Evolutionary conservation across 2,113 vertebrate genomes (phyloP).

Genomic region (Eptesicus fuscus): DNA sequence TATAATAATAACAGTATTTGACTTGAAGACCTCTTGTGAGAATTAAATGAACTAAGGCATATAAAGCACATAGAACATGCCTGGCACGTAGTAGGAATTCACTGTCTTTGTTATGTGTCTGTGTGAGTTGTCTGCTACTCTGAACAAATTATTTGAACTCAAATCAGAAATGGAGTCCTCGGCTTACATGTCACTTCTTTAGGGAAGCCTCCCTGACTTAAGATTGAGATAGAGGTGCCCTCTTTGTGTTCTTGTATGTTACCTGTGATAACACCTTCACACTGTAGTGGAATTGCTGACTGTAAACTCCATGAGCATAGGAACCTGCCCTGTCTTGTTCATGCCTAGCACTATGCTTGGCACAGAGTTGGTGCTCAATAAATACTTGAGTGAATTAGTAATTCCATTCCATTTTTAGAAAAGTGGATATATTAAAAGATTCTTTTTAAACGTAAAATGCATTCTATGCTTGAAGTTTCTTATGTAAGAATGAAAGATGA

Average conservation of each 20-base stretch:
- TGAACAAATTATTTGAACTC: neutral
- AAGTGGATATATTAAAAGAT: neutral
- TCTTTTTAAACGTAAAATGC: neutral
- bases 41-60: neutral
- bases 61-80: neutral
- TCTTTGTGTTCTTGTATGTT: neutral
- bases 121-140: neutral
- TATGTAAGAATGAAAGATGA: neutral
- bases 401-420: neutral
- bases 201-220: neutral
- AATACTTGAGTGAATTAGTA: neutral
- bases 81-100: neutral
- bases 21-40: neutral
- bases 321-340: neutral
- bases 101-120: neutral
- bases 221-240: neutral
- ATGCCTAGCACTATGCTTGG: neutral
- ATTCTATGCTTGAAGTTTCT: neutral
- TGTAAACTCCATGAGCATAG: neutral
- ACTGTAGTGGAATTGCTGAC: neutral
- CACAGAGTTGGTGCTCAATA: neutral
- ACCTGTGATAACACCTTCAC: neutral
- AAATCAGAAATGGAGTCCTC: neutral
- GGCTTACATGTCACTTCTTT: neutral
- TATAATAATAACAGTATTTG: neutral